Conservation (phyloP, 2,113 vertebrate genomes). For the Hepsetus odoe region DNA sequence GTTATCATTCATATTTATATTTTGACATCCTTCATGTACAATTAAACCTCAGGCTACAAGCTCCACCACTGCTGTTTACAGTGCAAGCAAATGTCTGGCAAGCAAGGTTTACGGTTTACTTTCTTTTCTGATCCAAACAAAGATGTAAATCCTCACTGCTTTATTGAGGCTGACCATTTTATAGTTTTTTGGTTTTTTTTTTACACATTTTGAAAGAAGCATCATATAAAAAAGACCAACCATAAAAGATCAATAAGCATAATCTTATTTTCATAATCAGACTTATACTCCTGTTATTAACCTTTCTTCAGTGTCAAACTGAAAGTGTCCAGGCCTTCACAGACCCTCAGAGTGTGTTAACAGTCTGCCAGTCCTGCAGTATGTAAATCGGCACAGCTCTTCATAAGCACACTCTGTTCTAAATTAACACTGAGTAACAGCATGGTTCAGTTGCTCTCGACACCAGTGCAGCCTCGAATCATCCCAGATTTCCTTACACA, state of each 20-base stretch:
- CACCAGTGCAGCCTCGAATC: no score
- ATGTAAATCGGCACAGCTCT: conserved; percentile 1
- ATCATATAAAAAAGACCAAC: no score
- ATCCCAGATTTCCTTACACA: not conserved
- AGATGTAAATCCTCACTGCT: no score
- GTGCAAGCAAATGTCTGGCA: not conserved
- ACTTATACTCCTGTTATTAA: no score
- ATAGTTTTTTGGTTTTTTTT: no score
- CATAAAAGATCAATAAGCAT: no score
- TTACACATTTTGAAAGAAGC: no score
- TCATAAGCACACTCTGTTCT: conserved; percentile 12
- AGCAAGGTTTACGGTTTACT: not conserved
- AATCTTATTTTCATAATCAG: no score
- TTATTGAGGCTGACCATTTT: no score
- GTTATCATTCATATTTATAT: not conserved
- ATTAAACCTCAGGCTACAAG: not conserved
- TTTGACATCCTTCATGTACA: not conserved
- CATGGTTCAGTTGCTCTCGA: not conserved
- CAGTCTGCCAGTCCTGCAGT: not conserved
- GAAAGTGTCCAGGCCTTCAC: not conserved
- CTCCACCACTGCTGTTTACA: not conserved
- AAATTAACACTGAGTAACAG: not conserved
- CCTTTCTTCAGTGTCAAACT: no score
- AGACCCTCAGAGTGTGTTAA: not conserved
- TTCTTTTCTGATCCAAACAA: not conserved